Conservation (phyloP, 1,140 invertebrate species). For the Paramacrobiotus metropolitanus region DNA sequence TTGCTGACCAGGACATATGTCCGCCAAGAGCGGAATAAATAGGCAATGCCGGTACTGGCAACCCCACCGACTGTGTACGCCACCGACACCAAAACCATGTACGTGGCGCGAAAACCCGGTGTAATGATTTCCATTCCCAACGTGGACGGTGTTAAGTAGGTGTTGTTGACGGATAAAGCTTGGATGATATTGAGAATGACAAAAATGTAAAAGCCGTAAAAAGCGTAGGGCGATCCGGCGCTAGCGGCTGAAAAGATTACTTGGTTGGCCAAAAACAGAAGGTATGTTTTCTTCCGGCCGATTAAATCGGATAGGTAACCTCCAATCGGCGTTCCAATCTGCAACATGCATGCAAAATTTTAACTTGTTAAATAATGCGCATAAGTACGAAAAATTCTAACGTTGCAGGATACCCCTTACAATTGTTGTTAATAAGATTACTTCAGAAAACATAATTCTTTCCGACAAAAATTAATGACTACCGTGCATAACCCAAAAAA, state of each 20-base stretch:
- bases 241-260: neutral
- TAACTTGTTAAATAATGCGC: neutral
- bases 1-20: neutral
- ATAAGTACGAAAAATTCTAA: neutral
- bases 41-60: neutral
- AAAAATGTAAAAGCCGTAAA: neutral
- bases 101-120: neutral
- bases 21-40: neutral
- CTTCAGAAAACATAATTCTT: neutral
- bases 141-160: neutral
- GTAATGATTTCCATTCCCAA: slow-evolving; percentile 1
- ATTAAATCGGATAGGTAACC: neutral
- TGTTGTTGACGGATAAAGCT: neutral
- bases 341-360: neutral
- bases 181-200: neutral
- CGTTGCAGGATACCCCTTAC: too few species aligned
- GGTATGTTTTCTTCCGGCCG: neutral
- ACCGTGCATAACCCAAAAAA: neutral
- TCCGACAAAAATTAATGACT: neutral
- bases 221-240: neutral
- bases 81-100: neutral
- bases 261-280: neutral
- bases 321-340: slow-evolving; percentile 3
- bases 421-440: neutral
- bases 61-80: neutral